A percentile compares a stretch with the other conserved stretches of the same genome.
Evolutionary conservation across 2,888 invertebrate species (phyloP).

Genomic region (Drosophila cracens): DNA sequence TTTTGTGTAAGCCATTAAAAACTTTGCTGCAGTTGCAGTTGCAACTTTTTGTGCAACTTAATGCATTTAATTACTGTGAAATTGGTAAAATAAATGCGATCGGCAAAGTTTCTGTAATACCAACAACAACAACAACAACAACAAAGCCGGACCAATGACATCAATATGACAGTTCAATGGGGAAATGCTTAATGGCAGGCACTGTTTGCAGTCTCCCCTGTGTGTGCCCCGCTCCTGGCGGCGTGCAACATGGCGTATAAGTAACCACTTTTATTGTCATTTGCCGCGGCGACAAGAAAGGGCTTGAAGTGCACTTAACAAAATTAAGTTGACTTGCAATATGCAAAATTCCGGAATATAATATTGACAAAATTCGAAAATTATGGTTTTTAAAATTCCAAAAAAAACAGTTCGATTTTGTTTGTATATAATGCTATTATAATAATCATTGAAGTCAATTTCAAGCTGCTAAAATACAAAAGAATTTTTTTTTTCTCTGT

Average conservation of each 20-base stretch:
- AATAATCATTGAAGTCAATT: background rate
- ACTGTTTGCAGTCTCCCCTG: conserved; percentile 11
- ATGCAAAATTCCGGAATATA: background rate
- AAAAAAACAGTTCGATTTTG: background rate
- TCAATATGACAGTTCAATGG: conserved; percentile 37
- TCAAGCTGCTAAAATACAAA: too few relatives aligned
- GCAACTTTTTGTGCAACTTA: conserved; percentile 24
- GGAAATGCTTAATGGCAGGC: background rate
- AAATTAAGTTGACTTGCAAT: background rate
- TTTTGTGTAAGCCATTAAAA: conserved; percentile 29
- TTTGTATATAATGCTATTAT: too few relatives aligned
- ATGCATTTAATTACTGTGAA: conserved; percentile 49
- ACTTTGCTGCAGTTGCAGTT: conserved; percentile 3
- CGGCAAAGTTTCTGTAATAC: conserved; percentile 8
- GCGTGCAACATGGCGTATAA: conserved; percentile 70
- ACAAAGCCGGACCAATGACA: conserved; percentile 34
- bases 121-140: background rate
- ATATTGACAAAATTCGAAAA: background rate
- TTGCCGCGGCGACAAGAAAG: conserved; percentile 38
- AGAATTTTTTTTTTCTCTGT: background rate
- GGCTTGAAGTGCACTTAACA: background rate
- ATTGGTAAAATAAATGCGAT: conserved; percentile 34
- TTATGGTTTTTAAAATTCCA: background rate
- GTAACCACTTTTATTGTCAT: conserved; percentile 75
- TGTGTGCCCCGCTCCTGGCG: background rate